A percentile compares a stretch with the other conserved stretches of the same genome.
These are phyloP conservation scores for Calliphora vomitoria DNA, from an alignment of 2,888 invertebrate genomes.

Conservation along the genomic window DNA sequence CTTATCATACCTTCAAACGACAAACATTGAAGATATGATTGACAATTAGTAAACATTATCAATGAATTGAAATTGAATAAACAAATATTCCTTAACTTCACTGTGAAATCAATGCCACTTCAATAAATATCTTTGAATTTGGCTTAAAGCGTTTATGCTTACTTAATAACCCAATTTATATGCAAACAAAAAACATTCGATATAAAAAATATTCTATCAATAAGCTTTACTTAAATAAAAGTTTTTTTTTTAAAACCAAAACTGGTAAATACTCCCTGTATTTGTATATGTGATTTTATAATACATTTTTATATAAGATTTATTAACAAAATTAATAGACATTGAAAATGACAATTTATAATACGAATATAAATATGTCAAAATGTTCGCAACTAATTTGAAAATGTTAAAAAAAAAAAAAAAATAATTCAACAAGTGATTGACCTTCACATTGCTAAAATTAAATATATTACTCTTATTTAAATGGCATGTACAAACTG, in stretches of 20 bases:
- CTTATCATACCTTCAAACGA: too few relatives aligned
- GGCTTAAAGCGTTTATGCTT: background rate
- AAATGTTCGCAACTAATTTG: background rate
- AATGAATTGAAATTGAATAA: background rate
- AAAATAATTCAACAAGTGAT: background rate
- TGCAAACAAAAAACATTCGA: background rate
- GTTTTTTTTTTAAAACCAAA: too few relatives aligned
- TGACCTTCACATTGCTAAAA: slow-evolving; percentile 8
- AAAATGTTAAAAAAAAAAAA: background rate
- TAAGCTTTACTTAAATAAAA: background rate
- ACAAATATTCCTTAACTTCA: background rate
- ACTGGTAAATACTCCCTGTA: too few relatives aligned
- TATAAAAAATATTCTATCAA: background rate
- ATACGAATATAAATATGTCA: background rate
- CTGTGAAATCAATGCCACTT: background rate
- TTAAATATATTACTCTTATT: too few relatives aligned
- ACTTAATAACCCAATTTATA: slow-evolving; percentile 4
- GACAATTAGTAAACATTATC: background rate
- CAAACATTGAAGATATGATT: background rate
- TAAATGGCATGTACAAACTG: background rate
- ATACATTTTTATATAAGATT: too few relatives aligned
- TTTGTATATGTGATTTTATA: too few relatives aligned
- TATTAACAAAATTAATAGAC: too few relatives aligned
- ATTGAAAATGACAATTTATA: too few relatives aligned
- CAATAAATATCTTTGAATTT: background rate